Conservation (phyloP, 2,888 invertebrate species). For the Trimorus sp. region DNA sequence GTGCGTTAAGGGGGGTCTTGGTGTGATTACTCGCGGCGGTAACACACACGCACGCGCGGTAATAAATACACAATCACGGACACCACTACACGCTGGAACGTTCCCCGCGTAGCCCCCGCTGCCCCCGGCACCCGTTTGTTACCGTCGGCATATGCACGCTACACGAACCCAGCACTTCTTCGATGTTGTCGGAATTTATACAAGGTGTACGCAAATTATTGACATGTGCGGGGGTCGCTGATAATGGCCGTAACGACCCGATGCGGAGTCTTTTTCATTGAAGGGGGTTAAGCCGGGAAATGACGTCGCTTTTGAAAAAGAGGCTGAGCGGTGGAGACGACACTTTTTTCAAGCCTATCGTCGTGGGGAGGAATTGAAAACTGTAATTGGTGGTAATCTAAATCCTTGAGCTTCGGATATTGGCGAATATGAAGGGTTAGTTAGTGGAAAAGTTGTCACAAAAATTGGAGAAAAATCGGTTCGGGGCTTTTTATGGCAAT, state of each 20-base stretch:
- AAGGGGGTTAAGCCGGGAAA: neutral
- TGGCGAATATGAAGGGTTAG: too few species aligned
- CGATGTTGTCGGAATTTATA: constrained; percentile 56
- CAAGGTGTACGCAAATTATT: constrained; percentile 58
- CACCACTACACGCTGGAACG: constrained; percentile 58
- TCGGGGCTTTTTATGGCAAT: too few species aligned
- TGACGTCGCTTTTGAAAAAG: constrained; percentile 17
- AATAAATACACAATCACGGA: constrained; percentile 68
- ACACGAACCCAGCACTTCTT: constrained; percentile 37
- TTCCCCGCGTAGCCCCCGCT: constrained; percentile 68
- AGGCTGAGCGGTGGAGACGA: too few species aligned
- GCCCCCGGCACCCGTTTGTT: constrained; percentile 66
- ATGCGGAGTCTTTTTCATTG: constrained; percentile 18
- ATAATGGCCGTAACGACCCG: constrained; percentile 37
- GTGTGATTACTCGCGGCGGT: constrained; percentile 66
- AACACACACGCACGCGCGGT: constrained; percentile 60
- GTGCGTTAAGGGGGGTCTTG: constrained; percentile 72
- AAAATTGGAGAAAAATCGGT: too few species aligned
- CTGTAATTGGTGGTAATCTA: too few species aligned
- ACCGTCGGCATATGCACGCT: constrained; percentile 64
- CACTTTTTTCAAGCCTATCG: too few species aligned
- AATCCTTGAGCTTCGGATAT: too few species aligned
- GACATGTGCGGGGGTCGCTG: constrained; percentile 51
- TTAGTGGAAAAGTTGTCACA: too few species aligned
- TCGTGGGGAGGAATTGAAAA: too few species aligned